These are phyloP conservation scores for Epizoanthus scotinus DNA, from an alignment of 92 coral and sea anemone genomes.

Conservation along the genomic window DNA sequence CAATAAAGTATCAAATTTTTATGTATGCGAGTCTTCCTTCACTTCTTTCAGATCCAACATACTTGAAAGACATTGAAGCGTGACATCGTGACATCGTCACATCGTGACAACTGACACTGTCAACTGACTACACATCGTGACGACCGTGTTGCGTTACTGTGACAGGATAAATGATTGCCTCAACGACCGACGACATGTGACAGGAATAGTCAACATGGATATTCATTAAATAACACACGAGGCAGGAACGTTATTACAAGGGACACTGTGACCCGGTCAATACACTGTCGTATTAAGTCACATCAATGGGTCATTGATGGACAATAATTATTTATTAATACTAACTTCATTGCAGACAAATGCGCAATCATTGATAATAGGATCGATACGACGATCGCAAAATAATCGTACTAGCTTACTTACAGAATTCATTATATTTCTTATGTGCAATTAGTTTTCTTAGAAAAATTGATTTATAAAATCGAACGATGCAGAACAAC, in stretches of 20 bases:
- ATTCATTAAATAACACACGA: background rate
- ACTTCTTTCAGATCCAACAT: conserved; percentile 21
- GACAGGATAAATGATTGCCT: conserved; percentile 1
- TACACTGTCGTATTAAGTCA: background rate
- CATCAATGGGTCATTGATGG: no score
- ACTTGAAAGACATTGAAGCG: conserved; percentile 1
- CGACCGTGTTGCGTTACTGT: background rate
- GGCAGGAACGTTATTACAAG: background rate
- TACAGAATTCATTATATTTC: no score
- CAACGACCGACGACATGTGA: background rate
- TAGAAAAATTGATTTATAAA: no score
- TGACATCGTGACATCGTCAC: conserved; percentile 14
- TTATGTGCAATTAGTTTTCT: no score
- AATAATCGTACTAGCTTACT: no score
- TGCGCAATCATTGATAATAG: no score
- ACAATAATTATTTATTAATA: no score
- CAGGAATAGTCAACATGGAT: background rate
- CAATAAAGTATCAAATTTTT: conserved; percentile 12
- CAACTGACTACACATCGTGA: background rate
- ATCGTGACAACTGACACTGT: conserved; percentile 15
- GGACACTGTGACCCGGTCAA: background rate
- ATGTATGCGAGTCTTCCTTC: background rate
- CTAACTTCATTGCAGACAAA: no score
- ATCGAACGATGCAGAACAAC: no score
- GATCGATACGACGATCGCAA: no score